A percentile compares a stretch with the other conserved stretches of the same genome.
phyloP scores from a whole-genome alignment of 2,113 vertebrate species.

The Hemiscyllium ocellatum region DNA sequence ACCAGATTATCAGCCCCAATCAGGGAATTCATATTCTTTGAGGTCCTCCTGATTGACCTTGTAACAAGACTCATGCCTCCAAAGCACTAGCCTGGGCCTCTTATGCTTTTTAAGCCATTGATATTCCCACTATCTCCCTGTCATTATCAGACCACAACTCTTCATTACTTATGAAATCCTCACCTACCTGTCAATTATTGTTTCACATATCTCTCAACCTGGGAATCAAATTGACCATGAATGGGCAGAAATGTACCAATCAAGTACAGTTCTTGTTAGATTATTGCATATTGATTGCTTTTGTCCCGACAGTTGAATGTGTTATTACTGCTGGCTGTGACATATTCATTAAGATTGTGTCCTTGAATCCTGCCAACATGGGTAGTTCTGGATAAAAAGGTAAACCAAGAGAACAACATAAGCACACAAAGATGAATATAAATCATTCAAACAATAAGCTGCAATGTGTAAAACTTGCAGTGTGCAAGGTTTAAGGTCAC shows the following conservation, averaged over 20 bases:
- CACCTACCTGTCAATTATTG: background rate
- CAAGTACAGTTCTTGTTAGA: background rate
- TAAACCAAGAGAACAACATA: background rate
- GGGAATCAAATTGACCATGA: background rate
- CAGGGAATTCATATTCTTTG: too few relatives aligned
- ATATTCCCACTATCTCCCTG: too few relatives aligned
- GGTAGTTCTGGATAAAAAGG: background rate
- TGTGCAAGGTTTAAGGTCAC: background rate
- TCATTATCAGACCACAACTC: background rate
- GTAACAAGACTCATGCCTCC: too few relatives aligned
- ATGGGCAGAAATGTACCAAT: background rate
- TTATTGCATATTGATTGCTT: background rate
- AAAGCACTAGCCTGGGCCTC: too few relatives aligned
- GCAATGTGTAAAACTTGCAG: background rate
- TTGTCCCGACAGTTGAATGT: background rate
- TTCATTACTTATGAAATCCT: background rate
- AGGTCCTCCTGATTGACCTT: too few relatives aligned
- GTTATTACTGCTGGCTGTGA: background rate
- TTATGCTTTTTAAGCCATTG: too few relatives aligned
- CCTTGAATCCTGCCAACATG: background rate
- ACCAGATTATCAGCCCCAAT: too few relatives aligned
- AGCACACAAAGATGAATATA: background rate
- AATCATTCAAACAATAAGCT: background rate
- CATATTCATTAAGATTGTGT: background rate
- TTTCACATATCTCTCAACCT: background rate